Evolutionary conservation across 2,113 vertebrate species (phyloP), one percentile per base, ranked within the genome.

Genomic region (Haliaeetus leucogaster): DNA sequence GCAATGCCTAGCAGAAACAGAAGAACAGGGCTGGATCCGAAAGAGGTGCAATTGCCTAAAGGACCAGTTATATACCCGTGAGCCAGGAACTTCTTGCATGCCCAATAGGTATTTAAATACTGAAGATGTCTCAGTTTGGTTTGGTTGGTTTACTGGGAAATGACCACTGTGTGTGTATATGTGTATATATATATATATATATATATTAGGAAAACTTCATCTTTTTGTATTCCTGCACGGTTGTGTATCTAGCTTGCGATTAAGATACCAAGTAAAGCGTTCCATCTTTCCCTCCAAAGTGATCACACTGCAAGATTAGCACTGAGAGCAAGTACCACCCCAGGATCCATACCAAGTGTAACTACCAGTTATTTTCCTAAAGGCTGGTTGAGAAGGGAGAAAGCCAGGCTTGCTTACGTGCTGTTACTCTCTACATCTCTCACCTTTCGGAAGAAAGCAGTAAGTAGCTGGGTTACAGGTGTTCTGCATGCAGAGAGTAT

Each of bases 321-420:
- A 56, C 7, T n/a, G 43, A 45, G 43, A 56, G 22, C 11, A 45
- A 55, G 32, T 27, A 38, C 16, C 10, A 7, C 20, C 6, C 7
- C 20, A 47, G 21, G 9, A 32, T 32, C 47, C n/a, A 14, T 30
- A 73, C 6, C 19, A n/a, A 81, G 84, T 48, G 45, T 14, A 77
- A 27, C 11, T 12, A n/a, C 8, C 2, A 5, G 6, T 3, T 58
- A 7, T 77, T 90, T 87, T 87, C 55, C 32, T 55, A 50, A 40
- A n/a, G 34, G 2, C 2, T 82, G 43, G 3, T 3, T 78, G n/a
- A 56, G 66, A 94, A 67, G 8, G 11, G 16, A 53, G 19, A 53
- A 10, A 71, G n/a, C 13, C 18, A 86, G 40, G 13, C 6, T 34
- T 18, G 10, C 9, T 73, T 42, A 47, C 0, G 0, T 26, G 30